Evolutionary conservation across 1,140 invertebrate genomes (phyloP).

Genomic region (Grapholita molesta): DNA sequence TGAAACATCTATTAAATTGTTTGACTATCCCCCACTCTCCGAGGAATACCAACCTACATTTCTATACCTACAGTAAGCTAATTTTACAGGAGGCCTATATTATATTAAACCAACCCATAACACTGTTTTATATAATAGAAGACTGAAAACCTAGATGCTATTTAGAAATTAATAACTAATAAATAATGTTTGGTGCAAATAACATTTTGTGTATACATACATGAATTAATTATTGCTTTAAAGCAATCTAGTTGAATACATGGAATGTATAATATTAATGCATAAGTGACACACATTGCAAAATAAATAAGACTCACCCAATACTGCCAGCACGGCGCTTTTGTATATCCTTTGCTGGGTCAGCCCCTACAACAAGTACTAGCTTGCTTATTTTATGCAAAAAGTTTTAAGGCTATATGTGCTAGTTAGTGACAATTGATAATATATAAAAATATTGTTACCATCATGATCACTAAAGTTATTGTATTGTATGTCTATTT

Average conservation of each 20-base stretch:
- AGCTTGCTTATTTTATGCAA: constrained; percentile 14
- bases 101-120: too few relatives aligned
- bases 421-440: not conserved
- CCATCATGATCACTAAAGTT: too few relatives aligned
- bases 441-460: not conserved
- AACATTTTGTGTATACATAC: not conserved
- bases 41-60: too few relatives aligned
- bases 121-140: too few relatives aligned
- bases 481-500: not conserved
- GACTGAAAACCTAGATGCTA: too few relatives aligned
- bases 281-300: not conserved
- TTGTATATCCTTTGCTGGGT: constrained; percentile 78
- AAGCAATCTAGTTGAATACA: not conserved
- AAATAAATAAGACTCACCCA: constrained; percentile 56
- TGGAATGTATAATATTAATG: not conserved
- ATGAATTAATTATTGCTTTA: not conserved
- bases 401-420: not conserved
- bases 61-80: too few relatives aligned
- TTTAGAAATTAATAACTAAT: too few relatives aligned
- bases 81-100: too few relatives aligned
- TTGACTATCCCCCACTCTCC: too few relatives aligned
- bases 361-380: constrained; percentile 67
- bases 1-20: too few relatives aligned
- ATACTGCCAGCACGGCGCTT: constrained; percentile 78
- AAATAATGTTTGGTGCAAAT: too few relatives aligned